These are phyloP conservation scores for Drosophila neocordata DNA, from an alignment of 1,140 invertebrate species.

Conservation along the genomic window DNA sequence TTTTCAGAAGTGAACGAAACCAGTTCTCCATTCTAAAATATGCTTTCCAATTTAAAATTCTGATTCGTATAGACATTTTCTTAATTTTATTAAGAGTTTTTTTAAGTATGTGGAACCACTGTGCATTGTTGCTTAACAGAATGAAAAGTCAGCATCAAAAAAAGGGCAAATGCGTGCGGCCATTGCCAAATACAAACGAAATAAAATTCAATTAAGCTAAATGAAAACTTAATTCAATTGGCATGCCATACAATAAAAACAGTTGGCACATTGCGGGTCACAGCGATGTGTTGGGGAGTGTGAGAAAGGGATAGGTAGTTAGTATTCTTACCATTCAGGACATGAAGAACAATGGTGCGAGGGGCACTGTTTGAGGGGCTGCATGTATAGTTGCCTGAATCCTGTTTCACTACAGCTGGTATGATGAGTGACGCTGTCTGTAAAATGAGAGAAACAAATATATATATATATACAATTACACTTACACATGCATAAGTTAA, in stretches of 20 bases:
- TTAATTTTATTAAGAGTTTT: background rate
- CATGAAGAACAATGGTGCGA: slow-evolving; percentile 79
- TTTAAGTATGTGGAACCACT: background rate
- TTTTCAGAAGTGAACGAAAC: no score
- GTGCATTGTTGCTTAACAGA: slow-evolving; percentile 8
- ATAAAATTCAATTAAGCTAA: slow-evolving; percentile 82
- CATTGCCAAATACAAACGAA: slow-evolving; percentile 51
- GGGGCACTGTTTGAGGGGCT: slow-evolving; percentile 81
- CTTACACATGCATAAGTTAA: slow-evolving; percentile 26
- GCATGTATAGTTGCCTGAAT: slow-evolving; percentile 83
- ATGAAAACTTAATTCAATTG: slow-evolving; percentile 82
- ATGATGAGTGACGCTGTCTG: slow-evolving; percentile 82
- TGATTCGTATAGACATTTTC: background rate
- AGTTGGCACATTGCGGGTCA: slow-evolving; percentile 42
- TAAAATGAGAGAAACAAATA: slow-evolving; percentile 24
- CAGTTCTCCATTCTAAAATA: no score
- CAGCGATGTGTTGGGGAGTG: no score
- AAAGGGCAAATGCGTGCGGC: slow-evolving; percentile 54
- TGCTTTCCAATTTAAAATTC: no score
- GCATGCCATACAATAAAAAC: slow-evolving; percentile 58
- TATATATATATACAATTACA: background rate
- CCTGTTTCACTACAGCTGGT: slow-evolving; percentile 78
- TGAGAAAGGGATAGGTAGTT: slow-evolving; percentile 4
- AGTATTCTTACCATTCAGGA: slow-evolving; percentile 77
- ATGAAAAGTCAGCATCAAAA: slow-evolving; percentile 35